These are phyloP conservation scores for Pseudorhombus dupliciocellatus DNA, from an alignment of 2,113 vertebrate genomes.

Conservation along the genomic window DNA sequence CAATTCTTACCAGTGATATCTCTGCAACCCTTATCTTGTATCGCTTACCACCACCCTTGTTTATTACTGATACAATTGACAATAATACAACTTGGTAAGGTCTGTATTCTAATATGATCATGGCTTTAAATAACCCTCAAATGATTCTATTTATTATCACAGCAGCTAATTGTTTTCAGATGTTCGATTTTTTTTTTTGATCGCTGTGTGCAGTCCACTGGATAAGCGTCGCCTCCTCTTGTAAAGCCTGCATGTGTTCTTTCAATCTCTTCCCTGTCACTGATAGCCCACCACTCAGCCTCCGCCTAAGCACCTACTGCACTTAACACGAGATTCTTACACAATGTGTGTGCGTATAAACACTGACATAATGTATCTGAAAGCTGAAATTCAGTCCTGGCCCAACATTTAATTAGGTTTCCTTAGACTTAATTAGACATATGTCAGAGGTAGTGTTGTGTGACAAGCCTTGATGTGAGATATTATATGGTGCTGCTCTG, in stretches of 20 bases:
- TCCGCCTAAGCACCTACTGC: conserved; percentile 60
- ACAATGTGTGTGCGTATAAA: conserved; percentile 55
- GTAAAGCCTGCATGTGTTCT: conserved; percentile 37
- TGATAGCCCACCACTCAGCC: conserved; percentile 72
- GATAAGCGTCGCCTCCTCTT: not conserved
- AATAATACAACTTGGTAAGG: no score
- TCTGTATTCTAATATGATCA: no score
- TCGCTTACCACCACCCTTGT: no score
- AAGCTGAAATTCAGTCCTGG: conserved; percentile 73
- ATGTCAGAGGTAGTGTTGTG: conserved; percentile 78
- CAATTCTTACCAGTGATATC: not conserved
- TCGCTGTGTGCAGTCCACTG: not conserved
- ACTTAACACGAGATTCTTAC: conserved; percentile 68
- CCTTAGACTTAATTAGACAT: conserved; percentile 77
- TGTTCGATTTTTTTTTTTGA: not conserved
- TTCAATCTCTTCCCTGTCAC: conserved; percentile 57
- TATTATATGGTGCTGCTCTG: conserved; percentile 70
- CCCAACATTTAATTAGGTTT: conserved; percentile 77
- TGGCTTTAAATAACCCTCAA: no score
- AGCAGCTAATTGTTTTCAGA: not conserved
- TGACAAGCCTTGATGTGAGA: conserved; percentile 72
- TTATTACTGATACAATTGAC: no score
- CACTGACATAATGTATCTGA: conserved; percentile 71
- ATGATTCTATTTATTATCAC: not conserved
- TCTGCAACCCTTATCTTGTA: not conserved